These are phyloP conservation scores for Hippolais icterina DNA, from an alignment of 2,113 vertebrate species.

Conservation along the genomic window DNA sequence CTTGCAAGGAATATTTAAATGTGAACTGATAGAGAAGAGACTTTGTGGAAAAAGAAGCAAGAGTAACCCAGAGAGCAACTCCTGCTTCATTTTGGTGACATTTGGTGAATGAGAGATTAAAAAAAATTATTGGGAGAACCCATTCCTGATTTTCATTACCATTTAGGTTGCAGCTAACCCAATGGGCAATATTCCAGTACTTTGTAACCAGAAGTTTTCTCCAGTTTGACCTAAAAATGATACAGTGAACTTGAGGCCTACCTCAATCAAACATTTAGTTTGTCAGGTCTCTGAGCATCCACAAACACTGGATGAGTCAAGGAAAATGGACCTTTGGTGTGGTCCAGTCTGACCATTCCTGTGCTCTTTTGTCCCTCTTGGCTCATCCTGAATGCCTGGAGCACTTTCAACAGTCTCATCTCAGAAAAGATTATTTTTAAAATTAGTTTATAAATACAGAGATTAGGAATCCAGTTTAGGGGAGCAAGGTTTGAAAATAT, in stretches of 20 bases:
- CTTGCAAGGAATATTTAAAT: background rate
- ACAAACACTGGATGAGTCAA: background rate
- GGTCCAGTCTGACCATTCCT: background rate
- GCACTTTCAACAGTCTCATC: background rate
- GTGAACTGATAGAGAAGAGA: background rate
- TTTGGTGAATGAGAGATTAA: background rate
- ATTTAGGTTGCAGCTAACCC: background rate
- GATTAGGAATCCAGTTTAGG: background rate
- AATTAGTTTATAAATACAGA: background rate
- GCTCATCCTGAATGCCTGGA: background rate
- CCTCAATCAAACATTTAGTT: background rate
- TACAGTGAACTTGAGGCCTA: background rate
- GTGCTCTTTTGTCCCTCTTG: background rate
- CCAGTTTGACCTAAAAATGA: background rate
- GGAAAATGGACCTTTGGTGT: background rate
- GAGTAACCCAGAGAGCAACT: background rate
- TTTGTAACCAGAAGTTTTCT: background rate
- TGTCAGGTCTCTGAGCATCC: background rate
- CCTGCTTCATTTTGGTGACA: background rate
- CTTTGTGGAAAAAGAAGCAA: background rate
- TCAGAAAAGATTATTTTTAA: background rate
- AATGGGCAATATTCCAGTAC: background rate
- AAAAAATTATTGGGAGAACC: background rate
- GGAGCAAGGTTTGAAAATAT: background rate
- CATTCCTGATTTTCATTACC: background rate